Conservation (phyloP, 2,888 invertebrate species). For the Cryptocheilus praepositus region DNA sequence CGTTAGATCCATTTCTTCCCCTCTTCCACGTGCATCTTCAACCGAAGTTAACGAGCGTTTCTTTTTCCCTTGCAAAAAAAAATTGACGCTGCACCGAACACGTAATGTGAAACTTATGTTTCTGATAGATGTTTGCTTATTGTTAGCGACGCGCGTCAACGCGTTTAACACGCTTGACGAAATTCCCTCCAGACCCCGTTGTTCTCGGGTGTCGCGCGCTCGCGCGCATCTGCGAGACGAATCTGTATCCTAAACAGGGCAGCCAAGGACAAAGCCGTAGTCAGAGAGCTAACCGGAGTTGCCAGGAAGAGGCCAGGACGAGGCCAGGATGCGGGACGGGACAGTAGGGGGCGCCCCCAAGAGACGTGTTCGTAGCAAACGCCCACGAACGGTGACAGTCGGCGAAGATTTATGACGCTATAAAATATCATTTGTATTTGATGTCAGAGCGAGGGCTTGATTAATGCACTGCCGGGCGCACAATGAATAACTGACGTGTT, state of each 20-base stretch:
- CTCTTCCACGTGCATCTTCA: too few species aligned
- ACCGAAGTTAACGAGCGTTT: too few species aligned
- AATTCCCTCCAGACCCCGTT: too few species aligned
- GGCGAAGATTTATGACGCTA: slow-evolving; percentile 73
- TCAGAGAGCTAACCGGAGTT: slow-evolving; percentile 46
- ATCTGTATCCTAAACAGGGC: slow-evolving; percentile 1
- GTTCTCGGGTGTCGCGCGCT: too few species aligned
- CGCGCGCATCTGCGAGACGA: slow-evolving; percentile 3
- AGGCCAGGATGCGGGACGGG: slow-evolving; percentile 31
- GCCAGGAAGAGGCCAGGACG: slow-evolving; percentile 38
- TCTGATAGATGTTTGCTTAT: too few species aligned
- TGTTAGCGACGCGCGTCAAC: too few species aligned
- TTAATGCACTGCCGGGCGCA: slow-evolving; percentile 69
- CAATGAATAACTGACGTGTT: slow-evolving; percentile 70
- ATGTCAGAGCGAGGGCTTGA: slow-evolving; percentile 71
- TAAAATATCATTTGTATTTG: slow-evolving; percentile 76
- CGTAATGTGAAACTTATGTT: too few species aligned
- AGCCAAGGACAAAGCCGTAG: slow-evolving; percentile 6
- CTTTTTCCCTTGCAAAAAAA: too few species aligned
- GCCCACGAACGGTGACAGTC: slow-evolving; percentile 66
- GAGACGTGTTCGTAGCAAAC: slow-evolving; percentile 61
- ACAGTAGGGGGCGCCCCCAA: slow-evolving; percentile 26
- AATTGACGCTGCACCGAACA: too few species aligned
- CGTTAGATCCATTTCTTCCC: too few species aligned
- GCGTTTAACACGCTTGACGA: too few species aligned